Conservation (phyloP, 2,113 vertebrate species). For the Poecile atricapillus region DNA sequence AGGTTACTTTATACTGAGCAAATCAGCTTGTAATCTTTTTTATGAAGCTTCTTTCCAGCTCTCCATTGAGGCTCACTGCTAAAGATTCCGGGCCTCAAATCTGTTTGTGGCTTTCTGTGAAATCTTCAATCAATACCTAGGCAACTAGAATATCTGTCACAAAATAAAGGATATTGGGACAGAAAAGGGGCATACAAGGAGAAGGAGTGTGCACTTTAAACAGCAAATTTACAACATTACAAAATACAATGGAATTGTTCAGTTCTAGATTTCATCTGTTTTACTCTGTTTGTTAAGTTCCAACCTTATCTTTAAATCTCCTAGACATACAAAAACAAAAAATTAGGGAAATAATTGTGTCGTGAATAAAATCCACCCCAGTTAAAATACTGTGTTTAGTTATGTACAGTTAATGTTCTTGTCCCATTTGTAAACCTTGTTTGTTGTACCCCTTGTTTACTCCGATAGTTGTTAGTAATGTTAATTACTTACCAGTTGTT, state of each 20-base stretch:
- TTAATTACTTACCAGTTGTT: too few relatives aligned
- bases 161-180: not conserved
- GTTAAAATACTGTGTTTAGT: too few relatives aligned
- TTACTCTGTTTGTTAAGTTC: not conserved
- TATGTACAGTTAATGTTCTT: too few relatives aligned
- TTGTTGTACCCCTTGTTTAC: too few relatives aligned
- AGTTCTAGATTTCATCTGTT: not conserved
- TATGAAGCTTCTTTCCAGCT: not conserved
- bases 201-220: not conserved
- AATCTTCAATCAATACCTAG: not conserved
- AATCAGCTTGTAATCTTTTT: not conserved
- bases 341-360: not conserved
- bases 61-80: not conserved
- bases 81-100: not conserved
- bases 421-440: too few relatives aligned
- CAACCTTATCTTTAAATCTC: not conserved
- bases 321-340: not conserved
- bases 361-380: too few relatives aligned
- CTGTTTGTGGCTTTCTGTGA: not conserved
- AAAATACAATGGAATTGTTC: not conserved
- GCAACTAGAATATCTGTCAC: not conserved
- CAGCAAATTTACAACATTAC: not conserved
- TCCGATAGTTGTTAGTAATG: too few relatives aligned
- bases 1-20: not conserved
- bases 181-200: not conserved